Percentiles rank a stretch among this genome's conserved stretches.
phyloP scores from a whole-genome alignment of 2,113 vertebrate genomes.

The Ellobius talpinus region DNA sequence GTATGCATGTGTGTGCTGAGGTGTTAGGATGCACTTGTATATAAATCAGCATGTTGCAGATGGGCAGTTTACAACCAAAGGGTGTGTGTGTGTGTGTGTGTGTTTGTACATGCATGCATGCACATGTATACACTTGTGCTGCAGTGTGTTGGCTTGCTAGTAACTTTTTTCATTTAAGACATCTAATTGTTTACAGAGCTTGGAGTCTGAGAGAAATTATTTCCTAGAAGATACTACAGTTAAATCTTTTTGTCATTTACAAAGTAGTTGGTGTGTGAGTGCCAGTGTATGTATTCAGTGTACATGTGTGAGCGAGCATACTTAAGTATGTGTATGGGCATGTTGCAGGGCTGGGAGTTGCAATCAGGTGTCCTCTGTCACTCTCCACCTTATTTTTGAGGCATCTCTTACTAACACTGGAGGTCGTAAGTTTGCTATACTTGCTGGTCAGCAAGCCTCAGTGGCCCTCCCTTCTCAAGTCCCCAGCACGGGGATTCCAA shows the following conservation, averaged over 20 bases:
- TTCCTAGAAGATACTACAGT: neutral
- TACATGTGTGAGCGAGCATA: neutral
- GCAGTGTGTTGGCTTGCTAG: neutral
- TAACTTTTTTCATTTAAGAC: constrained; percentile 20
- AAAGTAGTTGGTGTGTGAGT: neutral
- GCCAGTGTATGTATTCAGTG: neutral
- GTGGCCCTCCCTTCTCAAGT: neutral
- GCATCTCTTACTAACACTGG: neutral
- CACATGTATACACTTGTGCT: neutral
- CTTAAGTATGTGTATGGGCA: neutral
- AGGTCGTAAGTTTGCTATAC: neutral
- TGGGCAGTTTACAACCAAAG: neutral
- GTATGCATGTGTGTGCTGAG: neutral
- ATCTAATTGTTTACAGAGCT: constrained; percentile 16
- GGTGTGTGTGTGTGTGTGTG: neutral
- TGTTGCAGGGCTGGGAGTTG: neutral
- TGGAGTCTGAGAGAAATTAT: neutral
- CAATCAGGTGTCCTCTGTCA: neutral
- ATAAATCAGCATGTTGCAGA: neutral
- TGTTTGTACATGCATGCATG: neutral
- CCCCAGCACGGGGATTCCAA: neutral
- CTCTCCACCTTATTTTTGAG: neutral
- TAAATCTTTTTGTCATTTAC: neutral
- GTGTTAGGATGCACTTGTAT: neutral
- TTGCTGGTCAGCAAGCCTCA: neutral